Evolutionary conservation across 2,888 invertebrate genomes (phyloP), one percentile per base, ranked within the genome.

Genomic region (Nebria brevicollis): DNA sequence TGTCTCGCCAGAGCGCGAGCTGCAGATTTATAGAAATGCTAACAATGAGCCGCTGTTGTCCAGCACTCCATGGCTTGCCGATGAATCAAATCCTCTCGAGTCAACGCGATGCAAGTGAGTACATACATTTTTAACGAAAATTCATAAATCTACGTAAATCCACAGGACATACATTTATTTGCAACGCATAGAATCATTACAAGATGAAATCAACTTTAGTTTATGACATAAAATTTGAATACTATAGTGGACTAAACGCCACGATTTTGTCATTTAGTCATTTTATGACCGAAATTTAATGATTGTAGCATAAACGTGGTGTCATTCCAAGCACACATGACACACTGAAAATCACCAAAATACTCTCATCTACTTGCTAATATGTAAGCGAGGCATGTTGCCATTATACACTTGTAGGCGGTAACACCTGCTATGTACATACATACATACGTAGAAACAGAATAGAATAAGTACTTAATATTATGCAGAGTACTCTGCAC

Each of bases 151-250:
- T 41, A 43, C 65, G 72, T 70, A 72, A 54, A 72, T 72, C 77
- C 20, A 41, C 77, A 65, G 77, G 77, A 54, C 54, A 54, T 13
- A 7, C 7, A 54, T 54, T 2, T 13, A 54, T 54, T 3, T 54
- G 34, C 0, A 34, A 34, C 34, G 5, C 5, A 34, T 34, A 34
- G 34, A 34, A 34, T 34, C 34, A 34, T 34, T 34, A 34, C 2
- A n/a, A 85, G 85, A 4, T 83, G 87, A 1, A 88, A 87, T 82
- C 85, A 86, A 77, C 85, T 87, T 1, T 66, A 20, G 20, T 20
- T 78, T 20, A 82, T 87, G 11, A 54, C 8, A 54, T 54, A 2
- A 54, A 54, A 54, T 54, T 54, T 54, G 0, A 34, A 34, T 34
- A 34, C 34, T 34, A 54, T 54, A 54, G 13, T 43, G 10, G 43